Conservation (phyloP, 2,113 vertebrate species). For the Burhinus oedicnemus region DNA sequence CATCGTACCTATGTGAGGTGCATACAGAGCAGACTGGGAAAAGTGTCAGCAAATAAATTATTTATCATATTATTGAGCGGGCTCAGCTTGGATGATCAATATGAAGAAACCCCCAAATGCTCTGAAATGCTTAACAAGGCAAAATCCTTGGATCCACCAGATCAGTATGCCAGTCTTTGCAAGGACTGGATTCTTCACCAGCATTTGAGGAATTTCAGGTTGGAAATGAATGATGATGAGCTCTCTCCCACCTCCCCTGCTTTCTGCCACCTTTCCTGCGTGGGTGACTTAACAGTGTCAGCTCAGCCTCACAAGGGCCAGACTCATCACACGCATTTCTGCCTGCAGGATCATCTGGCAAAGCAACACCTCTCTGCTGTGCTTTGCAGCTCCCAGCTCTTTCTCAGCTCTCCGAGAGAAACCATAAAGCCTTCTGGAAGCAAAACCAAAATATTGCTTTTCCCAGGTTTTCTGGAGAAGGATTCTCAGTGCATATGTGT, state of each 20-base stretch:
- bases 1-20: not conserved
- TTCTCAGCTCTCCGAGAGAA: not conserved
- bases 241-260: not conserved
- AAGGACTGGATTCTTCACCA: not conserved
- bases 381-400: not conserved
- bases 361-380: not conserved
- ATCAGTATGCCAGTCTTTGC: not conserved
- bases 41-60: constrained; percentile 13
- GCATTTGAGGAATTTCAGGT: not conserved
- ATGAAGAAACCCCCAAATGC: not conserved
- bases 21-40: not conserved
- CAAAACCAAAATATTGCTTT: not conserved
- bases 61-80: not conserved
- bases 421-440: not conserved
- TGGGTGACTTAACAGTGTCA: not conserved
- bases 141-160: not conserved
- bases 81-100: not conserved
- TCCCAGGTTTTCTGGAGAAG: not conserved
- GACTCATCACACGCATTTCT: accelerated
- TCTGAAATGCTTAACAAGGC: not conserved
- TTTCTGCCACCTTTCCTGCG: not conserved
- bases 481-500: not conserved
- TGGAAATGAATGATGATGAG: not conserved
- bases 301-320: not conserved
- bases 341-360: not conserved